Evolutionary conservation across 2,113 vertebrate species (phyloP).

Genomic region (Sisor rabdophorus): DNA sequence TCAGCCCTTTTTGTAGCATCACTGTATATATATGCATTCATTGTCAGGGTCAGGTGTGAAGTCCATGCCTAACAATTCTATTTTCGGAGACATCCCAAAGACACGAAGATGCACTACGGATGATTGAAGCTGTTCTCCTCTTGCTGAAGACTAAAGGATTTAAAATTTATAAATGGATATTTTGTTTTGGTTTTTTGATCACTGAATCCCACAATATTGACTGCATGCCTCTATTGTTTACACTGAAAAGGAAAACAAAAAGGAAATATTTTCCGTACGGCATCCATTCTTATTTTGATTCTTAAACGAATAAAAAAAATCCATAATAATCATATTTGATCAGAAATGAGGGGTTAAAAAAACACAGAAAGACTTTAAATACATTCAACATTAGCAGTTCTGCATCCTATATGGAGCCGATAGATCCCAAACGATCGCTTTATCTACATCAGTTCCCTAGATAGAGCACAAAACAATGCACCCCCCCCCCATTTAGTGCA

Average conservation of each 20-base stretch:
- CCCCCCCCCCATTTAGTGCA: not conserved
- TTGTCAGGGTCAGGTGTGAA: not conserved
- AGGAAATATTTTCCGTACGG: not conserved
- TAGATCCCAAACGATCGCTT: not conserved
- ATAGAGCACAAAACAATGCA: not conserved
- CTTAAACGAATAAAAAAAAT: not conserved
- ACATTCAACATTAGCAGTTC: no score
- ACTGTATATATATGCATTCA: not conserved
- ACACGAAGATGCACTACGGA: not conserved
- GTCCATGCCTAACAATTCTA: not conserved
- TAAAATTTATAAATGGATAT: not conserved
- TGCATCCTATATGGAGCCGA: not conserved
- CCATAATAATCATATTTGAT: not conserved
- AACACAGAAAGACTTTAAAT: not conserved
- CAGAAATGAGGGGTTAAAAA: not conserved
- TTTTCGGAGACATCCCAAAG: not conserved
- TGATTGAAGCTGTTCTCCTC: not conserved
- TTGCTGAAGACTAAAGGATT: no score
- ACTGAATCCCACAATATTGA: not conserved
- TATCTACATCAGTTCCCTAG: not conserved
- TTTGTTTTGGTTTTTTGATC: not conserved
- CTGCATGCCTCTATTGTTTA: slow-evolving; percentile 31
- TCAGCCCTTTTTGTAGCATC: not conserved
- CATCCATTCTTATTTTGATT: not conserved
- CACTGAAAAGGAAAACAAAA: not conserved